Evolutionary conservation across 2,113 vertebrate species (phyloP).

Genomic region (Salvelinus alpinus): DNA sequence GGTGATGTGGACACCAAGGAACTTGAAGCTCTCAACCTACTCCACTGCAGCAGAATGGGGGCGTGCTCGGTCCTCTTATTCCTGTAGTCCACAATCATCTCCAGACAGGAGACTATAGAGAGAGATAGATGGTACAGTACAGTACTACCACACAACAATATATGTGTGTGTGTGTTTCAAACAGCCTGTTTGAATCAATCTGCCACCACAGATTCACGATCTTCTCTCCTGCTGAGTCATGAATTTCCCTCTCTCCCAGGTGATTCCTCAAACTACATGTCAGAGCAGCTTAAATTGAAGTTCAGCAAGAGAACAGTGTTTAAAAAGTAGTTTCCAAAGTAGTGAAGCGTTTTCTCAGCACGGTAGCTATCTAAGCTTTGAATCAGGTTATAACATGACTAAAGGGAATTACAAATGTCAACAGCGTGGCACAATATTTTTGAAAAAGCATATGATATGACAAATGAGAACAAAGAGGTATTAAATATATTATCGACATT

Average conservation of each 20-base stretch:
- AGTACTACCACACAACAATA: conserved; percentile 1
- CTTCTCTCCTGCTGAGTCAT: conserved; percentile 37
- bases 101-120: conserved; percentile 5
- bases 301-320: conserved; percentile 4
- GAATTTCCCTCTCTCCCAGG: conserved; percentile 32
- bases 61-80: too few species aligned
- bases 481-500: too few species aligned
- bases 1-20: too few species aligned
- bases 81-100: neutral
- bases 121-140: conserved; percentile 2
- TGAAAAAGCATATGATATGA: too few species aligned
- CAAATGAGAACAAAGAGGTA: too few species aligned
- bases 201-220: conserved; percentile 41
- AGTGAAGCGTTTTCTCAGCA: neutral
- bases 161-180: neutral
- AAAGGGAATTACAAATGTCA: conserved; percentile 4
- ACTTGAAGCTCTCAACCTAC: too few species aligned
- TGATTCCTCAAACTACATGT: conserved; percentile 35
- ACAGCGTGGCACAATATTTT: too few species aligned
- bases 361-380: neutral
- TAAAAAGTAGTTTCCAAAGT: neutral
- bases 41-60: too few species aligned
- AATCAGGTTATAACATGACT: neutral
- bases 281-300: conserved; percentile 5
- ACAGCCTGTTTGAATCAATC: conserved; percentile 45